Conservation (phyloP, 2,797 vertebrate genomes). For the Dallia pectoralis region DNA sequence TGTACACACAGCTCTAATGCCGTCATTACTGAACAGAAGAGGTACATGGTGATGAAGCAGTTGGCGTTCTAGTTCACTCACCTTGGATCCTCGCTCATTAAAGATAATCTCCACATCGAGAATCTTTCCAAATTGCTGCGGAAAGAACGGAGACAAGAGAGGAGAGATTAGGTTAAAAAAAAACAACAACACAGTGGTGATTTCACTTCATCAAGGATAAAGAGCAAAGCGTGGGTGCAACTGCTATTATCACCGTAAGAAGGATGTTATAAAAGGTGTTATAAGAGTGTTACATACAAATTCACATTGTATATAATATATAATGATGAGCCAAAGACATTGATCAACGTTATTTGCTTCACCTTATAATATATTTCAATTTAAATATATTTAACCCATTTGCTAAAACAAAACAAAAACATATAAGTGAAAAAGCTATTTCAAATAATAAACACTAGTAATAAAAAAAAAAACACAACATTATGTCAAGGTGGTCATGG, state of each 20-base stretch:
- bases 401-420: background rate
- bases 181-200: too few relatives aligned
- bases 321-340: too few relatives aligned
- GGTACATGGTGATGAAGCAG: slow-evolving; percentile 65
- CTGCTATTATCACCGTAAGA: background rate
- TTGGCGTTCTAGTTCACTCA: slow-evolving; percentile 79
- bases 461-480: too few relatives aligned
- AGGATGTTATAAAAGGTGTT: background rate
- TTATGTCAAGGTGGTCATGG: background rate
- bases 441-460: too few relatives aligned
- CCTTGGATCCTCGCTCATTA: slow-evolving; percentile 99
- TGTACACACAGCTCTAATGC: slow-evolving; percentile 65
- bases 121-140: slow-evolving; percentile 98
- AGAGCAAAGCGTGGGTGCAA: background rate
- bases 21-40: slow-evolving; percentile 65
- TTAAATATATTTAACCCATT: too few relatives aligned
- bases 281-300: background rate
- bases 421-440: background rate
- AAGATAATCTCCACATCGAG: slow-evolving; percentile 99
- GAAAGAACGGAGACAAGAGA: slow-evolving; percentile 73
- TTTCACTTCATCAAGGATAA: background rate
- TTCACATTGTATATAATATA: background rate
- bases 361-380: too few relatives aligned
- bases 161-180: slow-evolving; percentile 23
- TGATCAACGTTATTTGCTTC: too few relatives aligned